phyloP scores from a whole-genome alignment of 2,888 invertebrate genomes.

The Asteroscopus sphinx region DNA sequence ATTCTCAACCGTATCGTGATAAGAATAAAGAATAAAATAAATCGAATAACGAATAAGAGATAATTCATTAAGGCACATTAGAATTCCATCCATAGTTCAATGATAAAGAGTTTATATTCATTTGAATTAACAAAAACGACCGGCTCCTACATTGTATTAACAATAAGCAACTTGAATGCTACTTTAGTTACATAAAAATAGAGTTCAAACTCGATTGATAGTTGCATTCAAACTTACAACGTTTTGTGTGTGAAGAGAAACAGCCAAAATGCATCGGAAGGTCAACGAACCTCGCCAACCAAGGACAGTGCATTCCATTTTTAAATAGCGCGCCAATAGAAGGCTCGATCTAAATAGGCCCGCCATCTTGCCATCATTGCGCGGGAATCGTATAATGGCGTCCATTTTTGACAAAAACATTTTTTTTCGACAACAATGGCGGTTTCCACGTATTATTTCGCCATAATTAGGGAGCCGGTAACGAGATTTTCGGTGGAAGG shows the following conservation, averaged over 20 bases:
- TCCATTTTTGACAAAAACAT: constrained; percentile 75
- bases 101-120: constrained; percentile 69
- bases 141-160: constrained; percentile 61
- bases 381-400: constrained; percentile 72
- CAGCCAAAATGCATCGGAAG: constrained; percentile 89
- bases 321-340: constrained; percentile 89
- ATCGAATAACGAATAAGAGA: constrained; percentile 47
- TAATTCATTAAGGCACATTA: constrained; percentile 62
- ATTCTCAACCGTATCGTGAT: constrained; percentile 55
- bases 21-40: constrained; percentile 53
- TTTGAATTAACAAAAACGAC: constrained; percentile 65
- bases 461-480: constrained; percentile 85
- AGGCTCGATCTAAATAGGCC: constrained; percentile 87
- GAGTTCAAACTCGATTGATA: constrained; percentile 65
- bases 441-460: constrained; percentile 80
- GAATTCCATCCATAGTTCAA: constrained; percentile 69
- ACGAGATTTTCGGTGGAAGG: constrained; percentile 69
- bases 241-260: constrained; percentile 74
- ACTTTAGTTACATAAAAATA: constrained; percentile 63
- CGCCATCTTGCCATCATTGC: constrained; percentile 87
- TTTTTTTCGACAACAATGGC: constrained; percentile 81
- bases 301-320: constrained; percentile 90
- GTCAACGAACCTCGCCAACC: constrained; percentile 85
- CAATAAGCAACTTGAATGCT: constrained; percentile 60
- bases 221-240: constrained; percentile 64